phyloP scores from a whole-genome alignment of 2,888 invertebrate genomes.

The Geophilus truncorum region DNA sequence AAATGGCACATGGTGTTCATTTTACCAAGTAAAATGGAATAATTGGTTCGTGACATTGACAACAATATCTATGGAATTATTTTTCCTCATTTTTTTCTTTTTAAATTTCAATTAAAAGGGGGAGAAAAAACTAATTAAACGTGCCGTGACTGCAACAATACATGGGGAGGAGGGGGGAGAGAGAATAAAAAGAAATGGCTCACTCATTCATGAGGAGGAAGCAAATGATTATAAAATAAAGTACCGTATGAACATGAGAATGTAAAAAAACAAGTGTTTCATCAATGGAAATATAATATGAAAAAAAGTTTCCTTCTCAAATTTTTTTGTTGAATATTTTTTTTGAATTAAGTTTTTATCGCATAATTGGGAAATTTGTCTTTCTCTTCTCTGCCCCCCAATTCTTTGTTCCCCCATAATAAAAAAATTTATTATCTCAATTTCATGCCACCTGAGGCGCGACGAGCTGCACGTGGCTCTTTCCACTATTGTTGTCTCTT shows the following conservation, averaged over 20 bases:
- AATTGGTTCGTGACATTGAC: not conserved
- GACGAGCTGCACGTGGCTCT: not conserved
- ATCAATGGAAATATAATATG: not conserved
- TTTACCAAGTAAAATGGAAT: not conserved
- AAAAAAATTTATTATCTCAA: not conserved
- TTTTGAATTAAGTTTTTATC: no score
- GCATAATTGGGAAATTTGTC: no score
- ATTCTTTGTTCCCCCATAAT: not conserved
- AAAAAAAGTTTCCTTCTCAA: not conserved
- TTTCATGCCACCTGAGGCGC: not conserved
- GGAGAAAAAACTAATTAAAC: not conserved
- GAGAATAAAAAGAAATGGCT: not conserved
- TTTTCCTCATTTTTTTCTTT: not conserved
- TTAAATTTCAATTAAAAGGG: not conserved
- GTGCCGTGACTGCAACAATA: no score
- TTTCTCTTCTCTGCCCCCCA: no score
- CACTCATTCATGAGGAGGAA: not conserved
- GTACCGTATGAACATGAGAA: no score
- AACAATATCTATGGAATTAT: not conserved
- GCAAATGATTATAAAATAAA: no score
- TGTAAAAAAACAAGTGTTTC: not conserved
- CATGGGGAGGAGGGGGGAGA: not conserved
- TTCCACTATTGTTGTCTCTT: not conserved
- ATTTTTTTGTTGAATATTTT: not conserved
- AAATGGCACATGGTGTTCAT: not conserved